These are phyloP conservation scores for Mugil cephalus DNA, from an alignment of 2,113 vertebrate genomes.

Conservation along the genomic window DNA sequence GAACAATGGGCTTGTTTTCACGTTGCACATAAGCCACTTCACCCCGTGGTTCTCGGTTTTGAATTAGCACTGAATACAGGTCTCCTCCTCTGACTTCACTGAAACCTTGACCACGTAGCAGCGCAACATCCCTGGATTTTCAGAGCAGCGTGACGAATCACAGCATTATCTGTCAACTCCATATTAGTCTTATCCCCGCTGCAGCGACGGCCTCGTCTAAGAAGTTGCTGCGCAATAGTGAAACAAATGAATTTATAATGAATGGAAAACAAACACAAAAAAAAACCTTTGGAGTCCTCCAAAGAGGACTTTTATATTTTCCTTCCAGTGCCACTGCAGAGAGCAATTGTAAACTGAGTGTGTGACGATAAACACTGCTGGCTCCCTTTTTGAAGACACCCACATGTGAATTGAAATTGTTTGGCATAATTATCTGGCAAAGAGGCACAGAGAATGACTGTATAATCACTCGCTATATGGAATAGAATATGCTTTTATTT, in stretches of 20 bases:
- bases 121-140: constrained; percentile 29
- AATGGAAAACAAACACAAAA: constrained; percentile 46
- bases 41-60: too few species aligned
- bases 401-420: constrained; percentile 51
- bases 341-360: constrained; percentile 47
- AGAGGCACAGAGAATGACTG: constrained; percentile 1
- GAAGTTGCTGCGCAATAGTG: constrained; percentile 51
- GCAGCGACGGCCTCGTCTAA: constrained; percentile 49
- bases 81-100: constrained; percentile 22
- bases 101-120: constrained; percentile 11
- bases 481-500: constrained; percentile 26
- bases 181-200: constrained; percentile 59
- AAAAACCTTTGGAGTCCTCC: constrained; percentile 62
- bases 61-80: neutral
- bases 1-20: too few species aligned
- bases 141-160: constrained; percentile 51
- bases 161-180: constrained; percentile 56
- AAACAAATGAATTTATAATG: constrained; percentile 64
- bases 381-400: constrained; percentile 55
- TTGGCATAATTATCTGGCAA: constrained; percentile 24
- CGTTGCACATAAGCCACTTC: too few species aligned
- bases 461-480: constrained; percentile 7
- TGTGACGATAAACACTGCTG: constrained; percentile 46
- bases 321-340: constrained; percentile 33
- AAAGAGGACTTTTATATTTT: constrained; percentile 50